These are phyloP conservation scores for Merops nubicus DNA, from an alignment of 2,113 vertebrate genomes.

Conservation along the genomic window DNA sequence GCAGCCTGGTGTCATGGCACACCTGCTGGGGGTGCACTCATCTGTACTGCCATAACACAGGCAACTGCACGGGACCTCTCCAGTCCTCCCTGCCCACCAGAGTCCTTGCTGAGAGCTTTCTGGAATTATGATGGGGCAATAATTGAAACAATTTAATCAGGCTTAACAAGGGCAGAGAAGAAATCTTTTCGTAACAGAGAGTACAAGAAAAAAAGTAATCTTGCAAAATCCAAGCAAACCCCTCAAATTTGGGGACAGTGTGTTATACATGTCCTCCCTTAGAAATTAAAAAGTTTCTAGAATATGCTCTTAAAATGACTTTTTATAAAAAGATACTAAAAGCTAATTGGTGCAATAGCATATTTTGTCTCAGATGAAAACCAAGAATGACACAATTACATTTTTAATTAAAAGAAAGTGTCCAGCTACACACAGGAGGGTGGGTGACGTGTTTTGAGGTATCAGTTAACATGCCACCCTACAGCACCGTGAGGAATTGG, in stretches of 20 bases:
- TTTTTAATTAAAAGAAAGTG: neutral
- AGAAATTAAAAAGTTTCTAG: neutral
- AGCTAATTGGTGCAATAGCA: fast-evolving
- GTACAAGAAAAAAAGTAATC: neutral
- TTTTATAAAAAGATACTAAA: neutral
- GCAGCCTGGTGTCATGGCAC: no score
- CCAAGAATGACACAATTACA: neutral
- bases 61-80: neutral
- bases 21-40: no score
- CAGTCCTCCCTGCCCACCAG: neutral
- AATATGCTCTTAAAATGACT: neutral
- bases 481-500: neutral
- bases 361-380: neutral
- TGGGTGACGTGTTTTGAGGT: neutral
- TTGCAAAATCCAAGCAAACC: neutral
- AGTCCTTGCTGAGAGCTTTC: neutral
- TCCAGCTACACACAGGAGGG: neutral
- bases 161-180: neutral
- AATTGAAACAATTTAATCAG: neutral
- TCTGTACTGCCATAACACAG: neutral
- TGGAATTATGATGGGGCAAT: neutral
- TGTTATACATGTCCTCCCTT: neutral
- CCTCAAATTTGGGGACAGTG: neutral
- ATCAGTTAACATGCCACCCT: neutral
- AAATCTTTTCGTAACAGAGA: neutral